A percentile compares a stretch with the other conserved stretches of the same genome.
These are phyloP conservation scores for Nymphalis c-album DNA, from an alignment of 2,888 invertebrate genomes.

Conservation along the genomic window DNA sequence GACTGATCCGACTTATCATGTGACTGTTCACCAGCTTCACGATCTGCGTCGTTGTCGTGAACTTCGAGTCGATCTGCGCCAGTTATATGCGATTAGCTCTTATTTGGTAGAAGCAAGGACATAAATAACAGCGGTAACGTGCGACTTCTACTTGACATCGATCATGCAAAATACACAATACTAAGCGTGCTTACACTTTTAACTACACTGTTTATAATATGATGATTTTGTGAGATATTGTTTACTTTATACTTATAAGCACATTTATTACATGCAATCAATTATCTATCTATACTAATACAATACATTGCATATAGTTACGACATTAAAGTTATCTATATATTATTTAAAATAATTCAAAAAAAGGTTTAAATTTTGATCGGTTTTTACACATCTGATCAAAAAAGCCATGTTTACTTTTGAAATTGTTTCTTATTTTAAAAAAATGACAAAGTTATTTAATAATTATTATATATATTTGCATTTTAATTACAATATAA, in stretches of 20 bases:
- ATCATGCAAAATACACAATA: constrained; percentile 13
- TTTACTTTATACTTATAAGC: background rate
- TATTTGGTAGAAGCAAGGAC: constrained; percentile 43
- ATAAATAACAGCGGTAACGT: constrained; percentile 13
- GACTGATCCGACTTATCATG: constrained; percentile 95
- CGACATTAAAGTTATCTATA: background rate
- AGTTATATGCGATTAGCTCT: constrained; percentile 57
- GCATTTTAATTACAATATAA: too few species aligned
- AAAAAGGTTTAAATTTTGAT: background rate
- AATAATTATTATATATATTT: too few species aligned
- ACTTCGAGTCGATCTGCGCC: constrained; percentile 93
- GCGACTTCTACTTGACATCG: constrained; percentile 20
- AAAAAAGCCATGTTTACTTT: too few species aligned
- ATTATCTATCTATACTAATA: background rate
- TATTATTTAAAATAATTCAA: background rate
- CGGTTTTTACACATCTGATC: too few species aligned
- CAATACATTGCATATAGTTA: constrained; percentile 1
- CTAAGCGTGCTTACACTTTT: constrained; percentile 8
- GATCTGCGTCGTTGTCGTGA: constrained; percentile 98
- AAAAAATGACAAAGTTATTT: too few species aligned
- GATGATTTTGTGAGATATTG: background rate
- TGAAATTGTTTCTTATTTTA: too few species aligned
- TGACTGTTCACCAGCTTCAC: constrained; percentile 97
- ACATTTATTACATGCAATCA: constrained; percentile 2
- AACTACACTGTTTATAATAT: background rate